Evolutionary conservation across 1,140 invertebrate species (phyloP).

Genomic region (Bicyclus anynana): DNA sequence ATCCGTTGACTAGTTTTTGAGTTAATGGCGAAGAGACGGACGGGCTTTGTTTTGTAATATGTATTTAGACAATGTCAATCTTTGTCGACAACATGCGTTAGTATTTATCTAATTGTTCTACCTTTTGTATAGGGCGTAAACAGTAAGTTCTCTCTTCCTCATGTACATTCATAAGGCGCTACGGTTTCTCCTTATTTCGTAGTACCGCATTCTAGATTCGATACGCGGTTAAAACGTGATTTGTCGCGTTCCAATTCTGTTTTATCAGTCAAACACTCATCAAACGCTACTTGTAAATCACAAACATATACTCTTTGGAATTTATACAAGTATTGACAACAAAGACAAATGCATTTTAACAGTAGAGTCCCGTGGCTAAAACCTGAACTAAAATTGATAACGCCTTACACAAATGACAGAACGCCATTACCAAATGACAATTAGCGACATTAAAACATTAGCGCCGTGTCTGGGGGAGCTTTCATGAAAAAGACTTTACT

Average conservation of each 20-base stretch:
- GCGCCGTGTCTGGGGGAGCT: too few species aligned
- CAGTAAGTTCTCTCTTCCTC: conserved; percentile 15
- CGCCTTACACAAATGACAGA: too few species aligned
- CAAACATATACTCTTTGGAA: conserved; percentile 8
- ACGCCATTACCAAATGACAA: too few species aligned
- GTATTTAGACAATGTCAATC: background rate
- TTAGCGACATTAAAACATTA: too few species aligned
- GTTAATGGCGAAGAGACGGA: too few species aligned
- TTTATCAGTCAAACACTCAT: conserved; percentile 33
- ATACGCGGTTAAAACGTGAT: conserved; percentile 22
- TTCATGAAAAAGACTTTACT: too few species aligned
- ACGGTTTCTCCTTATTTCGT: conserved; percentile 12
- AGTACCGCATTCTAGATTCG: conserved; percentile 18
- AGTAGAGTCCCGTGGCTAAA: too few species aligned
- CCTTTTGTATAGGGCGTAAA: conserved; percentile 4
- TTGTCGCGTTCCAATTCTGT: conserved; percentile 18
- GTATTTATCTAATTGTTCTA: background rate
- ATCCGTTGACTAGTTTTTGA: too few species aligned
- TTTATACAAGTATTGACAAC: background rate
- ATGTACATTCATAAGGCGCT: conserved; percentile 4
- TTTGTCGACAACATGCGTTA: background rate
- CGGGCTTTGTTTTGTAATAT: too few species aligned
- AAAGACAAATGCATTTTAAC: background rate
- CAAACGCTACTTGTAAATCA: conserved; percentile 18
- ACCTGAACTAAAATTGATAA: too few species aligned